phyloP scores from a whole-genome alignment of 2,113 vertebrate species.

The Chrysochloris asiatica region DNA sequence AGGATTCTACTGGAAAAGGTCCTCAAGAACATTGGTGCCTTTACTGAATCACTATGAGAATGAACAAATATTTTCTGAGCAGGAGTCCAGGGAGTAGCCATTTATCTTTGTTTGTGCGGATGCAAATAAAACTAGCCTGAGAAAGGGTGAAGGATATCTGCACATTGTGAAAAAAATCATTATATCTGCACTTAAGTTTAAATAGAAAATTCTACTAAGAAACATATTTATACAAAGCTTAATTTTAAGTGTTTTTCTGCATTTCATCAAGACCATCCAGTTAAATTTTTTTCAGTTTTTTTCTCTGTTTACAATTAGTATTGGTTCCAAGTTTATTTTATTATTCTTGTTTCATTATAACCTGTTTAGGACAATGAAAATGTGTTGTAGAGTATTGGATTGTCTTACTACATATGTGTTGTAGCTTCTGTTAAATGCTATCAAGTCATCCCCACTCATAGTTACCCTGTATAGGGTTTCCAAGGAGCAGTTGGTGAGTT shows the following conservation, averaged over 20 bases:
- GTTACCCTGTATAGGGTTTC: too few species aligned
- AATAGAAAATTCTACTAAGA: not conserved
- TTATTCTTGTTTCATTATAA: slow-evolving; percentile 10
- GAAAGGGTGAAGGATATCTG: not conserved
- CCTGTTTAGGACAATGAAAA: not conserved
- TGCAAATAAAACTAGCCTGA: not conserved
- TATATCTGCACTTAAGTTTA: not conserved
- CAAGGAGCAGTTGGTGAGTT: too few species aligned
- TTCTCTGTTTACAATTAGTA: not conserved
- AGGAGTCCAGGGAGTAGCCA: not conserved
- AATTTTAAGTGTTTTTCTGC: not conserved
- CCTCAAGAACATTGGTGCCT: not conserved
- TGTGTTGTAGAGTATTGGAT: not conserved
- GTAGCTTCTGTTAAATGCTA: too few species aligned
- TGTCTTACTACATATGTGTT: not conserved
- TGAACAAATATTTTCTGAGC: slow-evolving; percentile 5
- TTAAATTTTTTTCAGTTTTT: not conserved
- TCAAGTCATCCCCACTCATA: too few species aligned
- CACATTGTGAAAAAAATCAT: not conserved
- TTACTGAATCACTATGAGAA: slow-evolving; percentile 12
- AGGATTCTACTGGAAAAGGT: not conserved
- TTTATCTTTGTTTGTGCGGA: not conserved
- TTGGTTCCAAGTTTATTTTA: not conserved
- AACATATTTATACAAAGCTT: not conserved
- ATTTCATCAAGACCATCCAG: not conserved